These are phyloP conservation scores for Hyperopisus bebe DNA, from an alignment of 2,113 vertebrate genomes.

Conservation along the genomic window DNA sequence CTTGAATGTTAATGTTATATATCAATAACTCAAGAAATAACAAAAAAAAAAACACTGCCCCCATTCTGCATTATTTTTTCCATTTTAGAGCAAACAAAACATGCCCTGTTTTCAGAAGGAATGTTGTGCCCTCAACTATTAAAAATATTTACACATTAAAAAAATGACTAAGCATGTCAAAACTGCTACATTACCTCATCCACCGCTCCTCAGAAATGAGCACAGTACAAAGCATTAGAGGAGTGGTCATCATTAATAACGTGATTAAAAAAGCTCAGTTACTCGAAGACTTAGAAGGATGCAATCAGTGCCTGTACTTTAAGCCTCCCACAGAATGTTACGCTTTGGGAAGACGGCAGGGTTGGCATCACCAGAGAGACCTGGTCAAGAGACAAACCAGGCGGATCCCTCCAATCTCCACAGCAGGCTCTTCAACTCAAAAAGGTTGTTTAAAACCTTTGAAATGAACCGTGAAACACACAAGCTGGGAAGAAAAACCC, in stretches of 20 bases:
- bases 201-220: background rate
- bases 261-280: constrained; percentile 2
- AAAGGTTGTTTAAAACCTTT: constrained; percentile 25
- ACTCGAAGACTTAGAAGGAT: background rate
- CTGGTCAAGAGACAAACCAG: constrained; percentile 8
- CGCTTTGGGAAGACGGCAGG: constrained; percentile 2
- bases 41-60: background rate
- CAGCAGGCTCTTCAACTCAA: constrained; percentile 11
- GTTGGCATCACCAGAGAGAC: background rate
- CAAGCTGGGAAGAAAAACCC: constrained; percentile 22
- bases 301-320: background rate
- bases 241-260: background rate
- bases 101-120: constrained; percentile 14
- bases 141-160: constrained; percentile 24
- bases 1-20: constrained; percentile 10
- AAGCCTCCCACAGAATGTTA: background rate
- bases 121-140: constrained; percentile 20
- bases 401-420: background rate
- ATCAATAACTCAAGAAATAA: background rate
- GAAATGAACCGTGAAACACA: constrained; percentile 26
- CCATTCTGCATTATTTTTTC: background rate
- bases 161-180: constrained; percentile 14
- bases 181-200: constrained; percentile 18
- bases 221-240: background rate
- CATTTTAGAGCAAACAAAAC: background rate